phyloP scores from a whole-genome alignment of 2,797 vertebrate genomes.

The Pelochelys cantorii region DNA sequence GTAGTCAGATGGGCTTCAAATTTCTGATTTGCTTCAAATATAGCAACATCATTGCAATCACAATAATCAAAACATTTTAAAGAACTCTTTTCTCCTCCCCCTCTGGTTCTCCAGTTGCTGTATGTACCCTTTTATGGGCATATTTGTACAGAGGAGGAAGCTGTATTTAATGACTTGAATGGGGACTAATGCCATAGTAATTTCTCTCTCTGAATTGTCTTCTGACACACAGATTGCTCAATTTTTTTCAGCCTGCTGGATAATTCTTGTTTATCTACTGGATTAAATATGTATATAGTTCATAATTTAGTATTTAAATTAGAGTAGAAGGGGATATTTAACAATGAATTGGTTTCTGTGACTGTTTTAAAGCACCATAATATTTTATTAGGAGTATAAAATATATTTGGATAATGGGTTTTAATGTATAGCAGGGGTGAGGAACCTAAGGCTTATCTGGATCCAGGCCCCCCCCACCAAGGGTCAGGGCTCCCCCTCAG shows the following conservation, averaged over 20 bases:
- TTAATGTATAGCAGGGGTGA: neutral
- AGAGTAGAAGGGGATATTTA: neutral
- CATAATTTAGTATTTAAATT: neutral
- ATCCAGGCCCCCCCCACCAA: too few species aligned
- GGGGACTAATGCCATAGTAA: neutral
- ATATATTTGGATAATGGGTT: neutral
- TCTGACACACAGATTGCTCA: neutral
- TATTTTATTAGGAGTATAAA: neutral
- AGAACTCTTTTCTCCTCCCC: neutral
- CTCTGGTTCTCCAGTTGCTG: neutral
- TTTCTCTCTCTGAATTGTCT: neutral
- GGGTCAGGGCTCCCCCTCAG: too few species aligned
- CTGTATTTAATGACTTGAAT: neutral
- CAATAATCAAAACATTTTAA: neutral
- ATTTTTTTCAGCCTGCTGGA: neutral
- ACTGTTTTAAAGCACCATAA: neutral
- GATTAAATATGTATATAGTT: neutral
- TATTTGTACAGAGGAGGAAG: neutral
- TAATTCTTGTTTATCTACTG: neutral
- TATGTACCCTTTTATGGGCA: rapidly evolving
- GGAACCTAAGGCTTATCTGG: too few species aligned
- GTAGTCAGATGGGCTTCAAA: neutral
- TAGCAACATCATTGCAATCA: neutral
- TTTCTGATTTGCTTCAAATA: neutral
- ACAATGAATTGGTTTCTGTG: neutral